phyloP scores from a whole-genome alignment of 2,113 vertebrate species.

The Rhynchopsitta pachyrhyncha region DNA sequence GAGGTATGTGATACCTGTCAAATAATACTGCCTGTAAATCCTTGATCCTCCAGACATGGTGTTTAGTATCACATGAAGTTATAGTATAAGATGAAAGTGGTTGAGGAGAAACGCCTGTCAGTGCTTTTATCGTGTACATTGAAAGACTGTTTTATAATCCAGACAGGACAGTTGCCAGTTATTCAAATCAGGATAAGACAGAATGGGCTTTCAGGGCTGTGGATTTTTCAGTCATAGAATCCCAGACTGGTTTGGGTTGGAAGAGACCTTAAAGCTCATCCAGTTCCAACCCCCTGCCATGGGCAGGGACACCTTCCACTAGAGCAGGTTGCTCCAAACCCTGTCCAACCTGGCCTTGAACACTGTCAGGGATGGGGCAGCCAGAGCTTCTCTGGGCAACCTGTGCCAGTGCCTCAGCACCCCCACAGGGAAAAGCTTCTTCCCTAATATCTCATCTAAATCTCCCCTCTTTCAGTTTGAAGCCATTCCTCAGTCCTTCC shows the following conservation, averaged over 20 bases:
- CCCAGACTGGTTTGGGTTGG: neutral
- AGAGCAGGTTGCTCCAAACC: neutral
- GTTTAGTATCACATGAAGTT: neutral
- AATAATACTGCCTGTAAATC: neutral
- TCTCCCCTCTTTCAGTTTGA: neutral
- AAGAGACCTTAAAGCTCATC: neutral
- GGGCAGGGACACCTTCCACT: neutral
- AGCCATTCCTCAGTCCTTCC: neutral
- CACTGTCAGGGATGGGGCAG: neutral
- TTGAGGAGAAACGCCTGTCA: neutral
- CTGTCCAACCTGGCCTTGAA: neutral
- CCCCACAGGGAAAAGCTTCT: neutral
- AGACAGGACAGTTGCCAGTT: neutral
- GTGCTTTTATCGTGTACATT: neutral
- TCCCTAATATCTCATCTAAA: neutral
- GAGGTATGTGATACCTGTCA: neutral
- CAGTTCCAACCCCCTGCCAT: neutral
- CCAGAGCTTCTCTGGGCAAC: neutral
- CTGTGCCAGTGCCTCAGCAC: neutral
- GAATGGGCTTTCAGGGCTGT: neutral
- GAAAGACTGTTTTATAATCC: neutral
- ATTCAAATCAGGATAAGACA: neutral
- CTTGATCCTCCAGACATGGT: neutral
- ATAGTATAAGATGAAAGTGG: neutral
- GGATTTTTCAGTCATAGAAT: neutral